phyloP scores from a whole-genome alignment of 2,888 invertebrate genomes.

The Dasypolia templi region DNA sequence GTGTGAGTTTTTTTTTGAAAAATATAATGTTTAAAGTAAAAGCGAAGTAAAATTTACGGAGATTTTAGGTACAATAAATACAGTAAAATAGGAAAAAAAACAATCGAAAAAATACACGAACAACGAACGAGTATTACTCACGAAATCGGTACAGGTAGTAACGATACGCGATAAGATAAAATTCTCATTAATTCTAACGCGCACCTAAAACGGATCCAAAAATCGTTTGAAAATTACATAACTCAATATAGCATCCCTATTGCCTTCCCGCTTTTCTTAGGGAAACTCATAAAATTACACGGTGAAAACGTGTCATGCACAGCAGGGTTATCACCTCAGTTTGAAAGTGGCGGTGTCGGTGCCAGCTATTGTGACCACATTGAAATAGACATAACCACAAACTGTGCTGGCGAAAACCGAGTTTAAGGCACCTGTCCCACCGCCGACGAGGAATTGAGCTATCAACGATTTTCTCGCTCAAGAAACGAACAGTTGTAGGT shows the following conservation, averaged over 20 bases:
- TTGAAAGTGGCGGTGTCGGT: background rate
- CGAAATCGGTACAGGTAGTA: no score
- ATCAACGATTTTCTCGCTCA: no score
- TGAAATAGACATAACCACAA: slow-evolving; percentile 21
- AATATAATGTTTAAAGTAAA: background rate
- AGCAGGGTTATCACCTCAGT: slow-evolving; percentile 17
- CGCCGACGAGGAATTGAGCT: no score
- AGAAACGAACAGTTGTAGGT: no score
- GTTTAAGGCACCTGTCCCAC: slow-evolving; percentile 22
- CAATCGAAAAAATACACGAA: background rate
- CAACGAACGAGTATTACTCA: no score
- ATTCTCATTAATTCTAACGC: slow-evolving; percentile 30
- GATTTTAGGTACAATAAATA: background rate
- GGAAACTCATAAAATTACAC: slow-evolving; percentile 33
- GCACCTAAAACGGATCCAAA: slow-evolving; percentile 4
- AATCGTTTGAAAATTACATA: slow-evolving; percentile 50
- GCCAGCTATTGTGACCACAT: slow-evolving; percentile 11
- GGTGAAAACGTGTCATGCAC: background rate
- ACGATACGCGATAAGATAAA: background rate
- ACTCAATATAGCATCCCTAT: slow-evolving; percentile 33
- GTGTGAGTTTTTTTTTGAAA: background rate
- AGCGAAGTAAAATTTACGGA: background rate
- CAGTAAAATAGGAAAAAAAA: background rate
- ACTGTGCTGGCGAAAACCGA: slow-evolving; percentile 11
- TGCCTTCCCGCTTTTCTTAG: slow-evolving; percentile 16